Evolutionary conservation across 2,113 vertebrate species (phyloP), one percentile per base, ranked within the genome.

Genomic region (Hyla sarda): DNA sequence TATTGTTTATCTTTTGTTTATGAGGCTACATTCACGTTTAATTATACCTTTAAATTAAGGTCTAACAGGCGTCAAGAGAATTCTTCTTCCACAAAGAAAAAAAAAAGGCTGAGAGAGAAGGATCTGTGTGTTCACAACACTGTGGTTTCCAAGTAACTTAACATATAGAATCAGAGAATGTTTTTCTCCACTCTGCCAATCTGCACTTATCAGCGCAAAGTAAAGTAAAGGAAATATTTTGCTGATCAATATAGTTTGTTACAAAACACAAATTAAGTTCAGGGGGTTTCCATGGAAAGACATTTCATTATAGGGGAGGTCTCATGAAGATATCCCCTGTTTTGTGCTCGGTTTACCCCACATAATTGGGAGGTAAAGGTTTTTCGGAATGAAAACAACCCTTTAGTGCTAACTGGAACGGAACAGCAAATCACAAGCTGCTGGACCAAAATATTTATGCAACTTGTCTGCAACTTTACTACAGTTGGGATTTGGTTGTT

Each of bases 1-100:
- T 97, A 98, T 97, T 97, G 97, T 98, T 98, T 98, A 97, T 98
- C 97, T 98, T 97, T 98, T 98, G 97, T 99, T 99, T 97, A 98
- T 98, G 96, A 97, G 96, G 96, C 94, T 96, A 96, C 97, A 97
- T 98, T 98, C 96, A 97, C 96, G 95, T 98, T 98, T 98, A 98
- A 99, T 99, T 98, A 97, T 96, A 95, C 95, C 96, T 96, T 97
- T 99, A 98, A 99, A 99, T 99, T 99, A 98, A 98, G 97, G 95
- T 96, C 94, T 97, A 99, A 98, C 96, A 97, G 96, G 97, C 96
- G 96, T 95, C 95, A 95, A 92, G 95, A 97, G 96, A 95, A 94
- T 97, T 95, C 93, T 94, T 92, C 94, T 96, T 93, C 95, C 93
- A 95, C 90, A 90, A 92, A 92, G 91, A 83, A 90, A 92, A 93